A percentile compares a stretch with the other conserved stretches of the same genome.
Conservation (phyloP, 2,888 invertebrate genomes). For the Erebia palarica region DNA sequence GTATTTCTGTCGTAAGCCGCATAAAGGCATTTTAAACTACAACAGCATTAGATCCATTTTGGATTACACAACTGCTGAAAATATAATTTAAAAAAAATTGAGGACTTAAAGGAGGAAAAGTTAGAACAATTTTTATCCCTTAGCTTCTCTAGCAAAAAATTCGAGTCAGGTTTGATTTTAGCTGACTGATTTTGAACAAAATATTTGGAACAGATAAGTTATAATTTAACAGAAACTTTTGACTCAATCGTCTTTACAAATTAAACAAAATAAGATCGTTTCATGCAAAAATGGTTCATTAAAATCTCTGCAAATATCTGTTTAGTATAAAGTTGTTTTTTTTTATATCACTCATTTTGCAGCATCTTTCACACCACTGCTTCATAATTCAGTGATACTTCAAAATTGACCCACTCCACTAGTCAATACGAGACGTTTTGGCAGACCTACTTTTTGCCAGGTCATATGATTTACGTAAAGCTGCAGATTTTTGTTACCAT, state of each 20-base stretch:
- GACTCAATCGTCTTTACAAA: no score
- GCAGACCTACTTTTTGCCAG: slow-evolving; percentile 28
- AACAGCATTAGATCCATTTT: slow-evolving; percentile 9
- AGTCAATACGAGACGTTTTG: slow-evolving; percentile 19
- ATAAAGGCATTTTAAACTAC: slow-evolving; percentile 30
- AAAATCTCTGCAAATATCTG: no score
- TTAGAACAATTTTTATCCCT: neutral
- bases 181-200: neutral
- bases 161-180: neutral
- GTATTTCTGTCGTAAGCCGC: slow-evolving; percentile 32
- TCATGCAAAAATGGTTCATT: no score
- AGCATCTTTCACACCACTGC: neutral
- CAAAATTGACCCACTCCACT: slow-evolving; percentile 5
- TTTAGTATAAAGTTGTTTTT: neutral
- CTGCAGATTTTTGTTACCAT: slow-evolving; percentile 19
- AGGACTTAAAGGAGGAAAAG: neutral
- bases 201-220: neutral
- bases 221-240: no score
- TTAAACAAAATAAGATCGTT: no score
- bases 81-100: neutral
- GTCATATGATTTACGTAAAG: slow-evolving; percentile 23
- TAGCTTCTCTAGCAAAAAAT: neutral
- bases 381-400: neutral
- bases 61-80: slow-evolving; percentile 26
- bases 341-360: neutral